Base-by-base conservation (phyloP, 2,797 vertebrate species). In the Myotis daubentonii region DNA sequence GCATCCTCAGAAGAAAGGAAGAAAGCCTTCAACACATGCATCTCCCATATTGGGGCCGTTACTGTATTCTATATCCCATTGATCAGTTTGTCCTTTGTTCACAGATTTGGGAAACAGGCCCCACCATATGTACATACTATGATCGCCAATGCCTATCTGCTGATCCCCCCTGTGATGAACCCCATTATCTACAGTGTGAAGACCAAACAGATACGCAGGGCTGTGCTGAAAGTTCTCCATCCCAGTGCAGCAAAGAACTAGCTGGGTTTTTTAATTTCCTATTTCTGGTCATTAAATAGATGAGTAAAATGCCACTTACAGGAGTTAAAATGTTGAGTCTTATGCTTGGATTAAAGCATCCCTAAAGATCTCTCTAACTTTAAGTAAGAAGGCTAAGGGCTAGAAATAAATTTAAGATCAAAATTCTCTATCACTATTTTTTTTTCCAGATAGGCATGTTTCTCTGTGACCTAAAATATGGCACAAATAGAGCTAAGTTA, bases 1-100 rank as follows among this genome's bases (percentile, higher is more conserved):
- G 98, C 74, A 75, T 76, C 44, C 98, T 57, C n/a, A 13, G 62
- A 84, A 83, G 95, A 94, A 20, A 90, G 94, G 5, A 94, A 89
- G 41, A 97, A 94, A 65, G 49, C 85, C 53, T 95, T 97, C 13
- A 82, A 91, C 91, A 97, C 94, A 5, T 6, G 93, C 4, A 49
- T 92, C n/a, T 97, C 96, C 20, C 94, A 94, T 71, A 97, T 98
- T 49, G 96, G 96, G 0, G 97, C 97, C 0, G 97, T 98, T 0
- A 94, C 98, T 0, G 30, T 98, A 0, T 98, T 98, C 92, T 98
- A 97, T 92, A 97, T 97, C 36, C 98, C 98, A 1, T 96, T 98
- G 98, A 97, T 98, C 0, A 92, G 96, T 0, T 83, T 98, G 15
- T 98, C 97, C 53, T 96, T 98, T 95, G 98, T 97, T 22, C 97